These are phyloP conservation scores for Aurelia aurita DNA, from an alignment of 30 jellyfish, hydroid and myxozoan genomes.

Conservation along the genomic window DNA sequence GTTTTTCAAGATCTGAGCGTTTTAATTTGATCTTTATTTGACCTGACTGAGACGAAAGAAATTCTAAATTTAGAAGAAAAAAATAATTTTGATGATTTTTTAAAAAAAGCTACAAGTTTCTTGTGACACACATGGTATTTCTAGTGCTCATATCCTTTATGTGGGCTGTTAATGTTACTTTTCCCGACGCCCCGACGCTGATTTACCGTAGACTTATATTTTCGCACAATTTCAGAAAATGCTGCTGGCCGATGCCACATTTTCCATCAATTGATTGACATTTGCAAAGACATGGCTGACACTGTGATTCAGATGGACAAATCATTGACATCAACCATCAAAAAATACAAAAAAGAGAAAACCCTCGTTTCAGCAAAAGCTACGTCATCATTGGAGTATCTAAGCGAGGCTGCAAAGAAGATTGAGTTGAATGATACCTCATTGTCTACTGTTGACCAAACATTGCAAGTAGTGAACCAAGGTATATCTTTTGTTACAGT, in stretches of 20 bases:
- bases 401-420: slow-evolving; percentile 62
- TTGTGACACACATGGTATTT: too few relatives aligned
- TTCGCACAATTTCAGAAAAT: slow-evolving; percentile 65
- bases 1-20: too few relatives aligned
- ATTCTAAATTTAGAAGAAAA: too few relatives aligned
- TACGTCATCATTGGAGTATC: slow-evolving; percentile 66
- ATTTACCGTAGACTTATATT: too few relatives aligned
- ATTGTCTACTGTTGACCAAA: slow-evolving; percentile 64
- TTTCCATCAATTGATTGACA: slow-evolving; percentile 92
- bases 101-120: too few relatives aligned
- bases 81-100: too few relatives aligned
- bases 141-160: too few relatives aligned
- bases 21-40: too few relatives aligned
- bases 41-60: too few relatives aligned
- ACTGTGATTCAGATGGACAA: slow-evolving; percentile 78
- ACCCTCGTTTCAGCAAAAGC: slow-evolving; percentile 62
- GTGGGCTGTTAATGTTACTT: too few relatives aligned
- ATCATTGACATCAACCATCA: slow-evolving; percentile 70
- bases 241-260: slow-evolving; percentile 94
- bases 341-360: slow-evolving; percentile 84
- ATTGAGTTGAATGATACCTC: slow-evolving; percentile 62
- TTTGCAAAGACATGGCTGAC: slow-evolving; percentile 98
- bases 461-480: slow-evolving; percentile 79
- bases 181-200: too few relatives aligned
- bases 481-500: slow-evolving; percentile 24